Evolutionary conservation across 2,888 invertebrate species (phyloP), one percentile per base, ranked within the genome.

Genomic region (Mystacides longicornis): DNA sequence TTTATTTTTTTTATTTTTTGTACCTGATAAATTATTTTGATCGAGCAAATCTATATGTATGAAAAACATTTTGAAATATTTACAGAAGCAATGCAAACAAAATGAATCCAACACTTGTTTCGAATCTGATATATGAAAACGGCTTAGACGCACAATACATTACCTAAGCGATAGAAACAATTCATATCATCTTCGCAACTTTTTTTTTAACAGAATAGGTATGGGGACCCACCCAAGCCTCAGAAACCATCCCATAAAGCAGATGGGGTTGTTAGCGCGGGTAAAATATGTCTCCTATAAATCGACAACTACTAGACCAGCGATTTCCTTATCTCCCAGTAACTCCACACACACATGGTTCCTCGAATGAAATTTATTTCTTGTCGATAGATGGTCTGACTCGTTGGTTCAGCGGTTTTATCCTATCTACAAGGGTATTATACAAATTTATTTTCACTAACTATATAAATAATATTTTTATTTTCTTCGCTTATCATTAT

Each of bases 241-340:
- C 9, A 18, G 23, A 43, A 46, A 16, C 54, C 46, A 11, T 46
- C 20, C 33, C 37, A 37, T 14, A 37, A 14, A 4, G 16, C 37
- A 37, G 14, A 37, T 16, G 23, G 51, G 53, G 55, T 58, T 58
- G 58, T 58, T 58, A 58, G 55, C 53, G 52, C 43, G 33, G 50
- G 58, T 58, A 52, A 58, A 56, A 58, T 58, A 58, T 56, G 58
- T 53, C 55, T 43, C 51, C 55, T 52, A 58, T 58, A 58, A 58
- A 58, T 58, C 53, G 52, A 33, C 43, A 37, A 27, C 37, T 37
- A 3, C 37, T 37, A 37, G 37, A 37, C 37, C 14, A 37, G 37
- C 37, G 16, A 37, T 37, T 37, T 37, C 16, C 37, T 37, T 37
- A 37, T 37, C 37, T 37, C 16, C 16, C n/a, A n/a, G n/a, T n/a